Evolutionary conservation across 2,113 vertebrate species (phyloP).

Genomic region (Lagopus muta): DNA sequence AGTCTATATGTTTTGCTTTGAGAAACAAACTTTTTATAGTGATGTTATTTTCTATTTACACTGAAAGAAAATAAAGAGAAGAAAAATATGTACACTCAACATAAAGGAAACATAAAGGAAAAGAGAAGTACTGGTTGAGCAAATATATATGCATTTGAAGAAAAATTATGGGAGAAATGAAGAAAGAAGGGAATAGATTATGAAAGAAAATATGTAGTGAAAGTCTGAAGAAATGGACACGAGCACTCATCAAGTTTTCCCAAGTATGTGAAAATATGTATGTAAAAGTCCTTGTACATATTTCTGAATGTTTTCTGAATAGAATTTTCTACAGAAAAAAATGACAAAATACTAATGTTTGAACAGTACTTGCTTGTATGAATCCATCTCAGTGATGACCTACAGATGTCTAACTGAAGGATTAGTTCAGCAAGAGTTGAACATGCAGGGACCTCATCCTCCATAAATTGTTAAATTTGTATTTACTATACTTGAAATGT

Average conservation of each 20-base stretch:
- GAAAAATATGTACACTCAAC: not conserved
- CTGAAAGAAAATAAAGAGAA: not conserved
- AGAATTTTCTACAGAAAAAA: not conserved
- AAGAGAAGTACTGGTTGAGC: not conserved
- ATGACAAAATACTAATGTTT: not conserved
- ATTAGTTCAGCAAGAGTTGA: not conserved
- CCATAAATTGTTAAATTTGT: accelerated
- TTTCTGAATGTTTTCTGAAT: not conserved
- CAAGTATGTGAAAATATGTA: not conserved
- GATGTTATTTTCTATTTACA: not conserved
- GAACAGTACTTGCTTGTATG: not conserved
- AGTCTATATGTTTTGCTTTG: constrained; percentile 2
- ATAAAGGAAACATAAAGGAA: not conserved
- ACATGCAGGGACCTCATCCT: not conserved
- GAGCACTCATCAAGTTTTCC: not conserved
- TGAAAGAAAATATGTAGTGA: not conserved
- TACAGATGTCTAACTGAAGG: not conserved
- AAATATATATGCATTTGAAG: not conserved
- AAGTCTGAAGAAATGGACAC: not conserved
- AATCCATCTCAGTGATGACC: not conserved
- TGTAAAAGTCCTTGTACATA: not conserved
- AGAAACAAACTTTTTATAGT: not conserved
- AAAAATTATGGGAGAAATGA: not conserved
- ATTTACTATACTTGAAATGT: not conserved
- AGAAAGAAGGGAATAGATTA: not conserved